Evolutionary conservation across 2,797 vertebrate genomes (phyloP).

Genomic region (Rachycentron canadum): DNA sequence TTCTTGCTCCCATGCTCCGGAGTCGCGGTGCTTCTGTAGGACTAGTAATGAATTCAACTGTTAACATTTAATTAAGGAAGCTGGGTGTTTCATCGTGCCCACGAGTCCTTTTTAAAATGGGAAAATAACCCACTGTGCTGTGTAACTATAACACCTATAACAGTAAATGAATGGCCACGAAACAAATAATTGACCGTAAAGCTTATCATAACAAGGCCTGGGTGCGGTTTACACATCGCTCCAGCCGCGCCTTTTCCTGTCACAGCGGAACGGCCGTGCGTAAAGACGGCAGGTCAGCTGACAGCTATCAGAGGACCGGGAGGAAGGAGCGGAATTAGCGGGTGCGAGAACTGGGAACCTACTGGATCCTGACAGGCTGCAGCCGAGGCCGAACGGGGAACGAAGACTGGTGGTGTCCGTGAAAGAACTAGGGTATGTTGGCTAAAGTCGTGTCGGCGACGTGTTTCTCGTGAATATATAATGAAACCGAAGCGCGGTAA

Average conservation of each 20-base stretch:
- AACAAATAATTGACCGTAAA: neutral
- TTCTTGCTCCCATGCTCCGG: neutral
- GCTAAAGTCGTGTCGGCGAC: rapidly evolving
- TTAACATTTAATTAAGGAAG: neutral
- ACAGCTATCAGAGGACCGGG: conserved; percentile 63
- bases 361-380: conserved; percentile 43
- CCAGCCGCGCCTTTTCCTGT: conserved; percentile 84
- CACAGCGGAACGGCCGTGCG: conserved; percentile 65
- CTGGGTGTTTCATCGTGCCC: neutral
- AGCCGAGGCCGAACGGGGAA: conserved; percentile 35
- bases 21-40: neutral
- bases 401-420: conserved; percentile 57
- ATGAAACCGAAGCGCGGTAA: neutral
- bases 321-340: conserved; percentile 71
- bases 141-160: neutral
- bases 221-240: conserved; percentile 73
- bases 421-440: conserved; percentile 70
- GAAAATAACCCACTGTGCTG: neutral
- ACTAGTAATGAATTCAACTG: neutral
- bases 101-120: neutral
- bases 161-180: neutral
- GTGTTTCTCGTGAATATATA: neutral
- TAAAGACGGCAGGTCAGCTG: conserved; percentile 83
- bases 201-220: conserved; percentile 72
- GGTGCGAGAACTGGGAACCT: conserved; percentile 58